These are phyloP conservation scores for Dryobotodes eremita DNA, from an alignment of 2,888 invertebrate species.

Conservation along the genomic window DNA sequence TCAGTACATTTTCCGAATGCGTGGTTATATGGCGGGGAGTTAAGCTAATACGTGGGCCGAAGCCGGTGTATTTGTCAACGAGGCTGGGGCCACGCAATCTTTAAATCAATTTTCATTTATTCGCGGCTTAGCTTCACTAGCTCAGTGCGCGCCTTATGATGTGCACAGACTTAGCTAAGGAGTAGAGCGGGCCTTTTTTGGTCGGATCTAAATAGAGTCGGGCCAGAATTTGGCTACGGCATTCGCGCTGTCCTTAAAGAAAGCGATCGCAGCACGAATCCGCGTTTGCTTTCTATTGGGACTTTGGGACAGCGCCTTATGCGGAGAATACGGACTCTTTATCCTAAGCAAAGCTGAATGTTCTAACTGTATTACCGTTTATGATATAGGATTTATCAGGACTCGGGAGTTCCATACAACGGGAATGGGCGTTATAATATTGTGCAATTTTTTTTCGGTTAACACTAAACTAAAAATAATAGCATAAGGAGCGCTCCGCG, in stretches of 20 bases:
- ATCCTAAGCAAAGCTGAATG: not conserved
- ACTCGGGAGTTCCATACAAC: not conserved
- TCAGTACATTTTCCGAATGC: slow-evolving; percentile 63
- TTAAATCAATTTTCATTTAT: slow-evolving; percentile 91
- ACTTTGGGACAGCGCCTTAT: too few relatives aligned
- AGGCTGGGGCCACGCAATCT: slow-evolving; percentile 84
- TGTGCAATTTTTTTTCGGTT: not conserved
- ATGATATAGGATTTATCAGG: not conserved
- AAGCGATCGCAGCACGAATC: too few relatives aligned
- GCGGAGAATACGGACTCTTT: not conserved
- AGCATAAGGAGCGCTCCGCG: too few relatives aligned
- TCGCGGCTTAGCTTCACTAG: slow-evolving; percentile 88
- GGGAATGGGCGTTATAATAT: not conserved
- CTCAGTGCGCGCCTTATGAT: slow-evolving; percentile 81
- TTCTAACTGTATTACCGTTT: not conserved
- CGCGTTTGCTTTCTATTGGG: not conserved
- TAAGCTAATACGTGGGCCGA: slow-evolving; percentile 77
- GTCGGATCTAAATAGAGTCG: too few relatives aligned
- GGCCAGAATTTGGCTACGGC: too few relatives aligned
- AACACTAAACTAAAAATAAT: not conserved
- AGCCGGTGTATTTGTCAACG: slow-evolving; percentile 89
- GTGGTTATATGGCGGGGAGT: slow-evolving; percentile 66
- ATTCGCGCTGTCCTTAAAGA: not conserved
- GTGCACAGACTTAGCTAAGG: slow-evolving; percentile 61
- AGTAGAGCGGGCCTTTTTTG: slow-evolving; percentile 43